Percentiles rank a stretch among this genome's conserved stretches.
phyloP scores from a whole-genome alignment of 2,888 invertebrate genomes.

The Matsumyia berberina region DNA sequence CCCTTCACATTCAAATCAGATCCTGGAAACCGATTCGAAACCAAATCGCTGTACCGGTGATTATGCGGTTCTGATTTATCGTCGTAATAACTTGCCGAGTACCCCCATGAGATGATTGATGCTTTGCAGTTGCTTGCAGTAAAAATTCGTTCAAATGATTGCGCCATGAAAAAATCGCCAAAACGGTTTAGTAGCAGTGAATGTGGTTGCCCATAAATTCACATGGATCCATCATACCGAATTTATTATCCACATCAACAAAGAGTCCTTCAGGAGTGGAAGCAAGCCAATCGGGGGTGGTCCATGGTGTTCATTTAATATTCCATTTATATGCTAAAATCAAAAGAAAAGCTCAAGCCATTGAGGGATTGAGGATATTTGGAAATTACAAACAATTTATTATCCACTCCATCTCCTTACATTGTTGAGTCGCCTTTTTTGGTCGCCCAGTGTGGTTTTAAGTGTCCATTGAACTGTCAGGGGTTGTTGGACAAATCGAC shows the following conservation, averaged over 20 bases:
- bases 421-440: too few species aligned
- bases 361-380: background rate
- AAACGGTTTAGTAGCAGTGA: too few species aligned
- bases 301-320: constrained; percentile 19
- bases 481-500: too few species aligned
- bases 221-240: too few species aligned
- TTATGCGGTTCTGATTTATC: constrained; percentile 57
- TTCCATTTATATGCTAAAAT: constrained; percentile 59
- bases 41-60: constrained; percentile 4
- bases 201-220: too few species aligned
- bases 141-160: constrained; percentile 21
- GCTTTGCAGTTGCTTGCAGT: constrained; percentile 20
- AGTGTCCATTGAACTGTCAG: too few species aligned
- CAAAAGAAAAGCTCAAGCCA: background rate
- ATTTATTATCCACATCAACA: too few species aligned
- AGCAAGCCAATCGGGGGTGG: background rate
- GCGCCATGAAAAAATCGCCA: too few species aligned
- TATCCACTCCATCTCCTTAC: too few species aligned
- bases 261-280: background rate
- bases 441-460: too few species aligned
- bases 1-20: background rate
- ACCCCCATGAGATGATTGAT: constrained; percentile 51
- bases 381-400: too few species aligned
- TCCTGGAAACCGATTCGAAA: constrained; percentile 17
- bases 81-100: constrained; percentile 25